A percentile compares a stretch with the other conserved stretches of the same genome.
phyloP scores from a whole-genome alignment of 2,113 vertebrate species.

The Dipodomys stephensi region DNA sequence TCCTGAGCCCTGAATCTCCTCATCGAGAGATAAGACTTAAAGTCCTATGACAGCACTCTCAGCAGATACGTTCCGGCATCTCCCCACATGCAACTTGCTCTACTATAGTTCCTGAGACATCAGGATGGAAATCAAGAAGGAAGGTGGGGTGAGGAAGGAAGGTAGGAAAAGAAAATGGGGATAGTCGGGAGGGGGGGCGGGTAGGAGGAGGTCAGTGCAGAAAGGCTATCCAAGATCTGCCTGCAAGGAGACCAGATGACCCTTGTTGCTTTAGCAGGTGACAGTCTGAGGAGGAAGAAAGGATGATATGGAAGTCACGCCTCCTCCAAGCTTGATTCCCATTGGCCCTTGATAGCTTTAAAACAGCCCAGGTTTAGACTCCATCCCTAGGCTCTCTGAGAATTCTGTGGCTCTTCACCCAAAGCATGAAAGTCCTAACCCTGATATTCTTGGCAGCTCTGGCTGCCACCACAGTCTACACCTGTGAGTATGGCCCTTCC shows the following conservation, averaged over 20 bases:
- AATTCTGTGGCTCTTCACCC: neutral
- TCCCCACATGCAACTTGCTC: neutral
- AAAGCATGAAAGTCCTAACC: conserved; percentile 45
- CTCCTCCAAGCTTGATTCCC: conserved; percentile 39
- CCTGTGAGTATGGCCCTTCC: conserved; percentile 54
- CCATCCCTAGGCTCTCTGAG: neutral
- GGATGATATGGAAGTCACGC: conserved; percentile 3
- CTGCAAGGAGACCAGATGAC: neutral
- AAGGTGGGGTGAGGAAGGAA: neutral
- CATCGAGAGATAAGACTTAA: neutral
- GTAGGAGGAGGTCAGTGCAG: neutral
- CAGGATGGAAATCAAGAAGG: neutral
- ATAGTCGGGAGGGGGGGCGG: neutral
- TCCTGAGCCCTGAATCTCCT: neutral
- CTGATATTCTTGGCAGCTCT: conserved; percentile 50
- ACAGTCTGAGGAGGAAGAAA: neutral
- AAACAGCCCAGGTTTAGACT: conserved; percentile 9
- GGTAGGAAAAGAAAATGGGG: neutral
- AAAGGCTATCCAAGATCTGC: neutral
- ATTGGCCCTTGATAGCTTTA: conserved; percentile 45
- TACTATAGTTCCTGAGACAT: neutral
- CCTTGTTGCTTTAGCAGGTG: conserved; percentile 41
- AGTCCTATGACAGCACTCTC: neutral
- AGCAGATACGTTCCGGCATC: neutral
- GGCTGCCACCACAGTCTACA: neutral